These are phyloP conservation scores for Pachycephala philippinensis DNA, from an alignment of 2,113 vertebrate species.

Conservation along the genomic window DNA sequence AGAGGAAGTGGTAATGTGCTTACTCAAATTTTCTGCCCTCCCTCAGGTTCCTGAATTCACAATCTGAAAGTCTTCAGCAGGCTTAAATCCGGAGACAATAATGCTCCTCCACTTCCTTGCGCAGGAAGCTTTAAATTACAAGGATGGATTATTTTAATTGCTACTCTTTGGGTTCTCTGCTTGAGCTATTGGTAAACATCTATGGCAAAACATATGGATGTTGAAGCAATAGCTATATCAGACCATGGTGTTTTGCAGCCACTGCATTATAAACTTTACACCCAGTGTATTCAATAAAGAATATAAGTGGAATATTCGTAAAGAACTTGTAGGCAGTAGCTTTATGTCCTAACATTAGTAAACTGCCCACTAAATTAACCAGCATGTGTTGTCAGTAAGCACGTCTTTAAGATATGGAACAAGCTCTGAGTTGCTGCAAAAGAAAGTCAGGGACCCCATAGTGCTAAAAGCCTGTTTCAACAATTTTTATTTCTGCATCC, in stretches of 20 bases:
- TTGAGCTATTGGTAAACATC: slow-evolving; percentile 57
- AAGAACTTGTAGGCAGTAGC: not conserved
- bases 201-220: not conserved
- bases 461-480: not conserved
- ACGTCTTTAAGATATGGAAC: not conserved
- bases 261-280: not conserved
- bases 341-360: not conserved
- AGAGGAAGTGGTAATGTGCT: slow-evolving; percentile 43
- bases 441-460: not conserved
- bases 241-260: not conserved
- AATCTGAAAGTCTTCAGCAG: slow-evolving; percentile 43
- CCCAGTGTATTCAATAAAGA: not conserved
- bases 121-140: slow-evolving; percentile 77
- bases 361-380: not conserved
- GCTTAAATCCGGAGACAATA: slow-evolving; percentile 45
- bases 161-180: slow-evolving; percentile 53
- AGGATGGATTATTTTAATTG: slow-evolving; percentile 70
- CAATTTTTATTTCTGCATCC: not conserved
- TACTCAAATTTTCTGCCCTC: slow-evolving; percentile 36
- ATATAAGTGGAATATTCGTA: not conserved
- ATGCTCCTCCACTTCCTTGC: slow-evolving; percentile 57
- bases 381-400: not conserved
- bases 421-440: not conserved
- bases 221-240: not conserved
- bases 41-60: slow-evolving; percentile 40